Base-by-base conservation (phyloP, 2,113 vertebrate genomes). In the Accipiter cooperii region DNA sequence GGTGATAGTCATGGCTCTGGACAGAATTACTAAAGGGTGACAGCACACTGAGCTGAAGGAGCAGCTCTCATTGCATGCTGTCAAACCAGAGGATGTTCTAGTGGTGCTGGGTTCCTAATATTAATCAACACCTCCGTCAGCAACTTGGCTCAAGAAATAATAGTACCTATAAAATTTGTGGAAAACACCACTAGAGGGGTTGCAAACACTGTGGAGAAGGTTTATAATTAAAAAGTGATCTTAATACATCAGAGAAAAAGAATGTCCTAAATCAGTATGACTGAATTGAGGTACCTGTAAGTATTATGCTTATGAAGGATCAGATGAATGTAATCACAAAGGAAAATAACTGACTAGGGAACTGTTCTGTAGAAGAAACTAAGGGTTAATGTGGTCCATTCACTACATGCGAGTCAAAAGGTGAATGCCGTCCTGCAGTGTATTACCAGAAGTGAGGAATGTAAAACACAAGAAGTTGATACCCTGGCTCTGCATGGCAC, bases 11-110 rank as follows among this genome's bases (percentile, higher is more conserved):
- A 38, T 47, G 38, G 12, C 17, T 68, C 10, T 42, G 10, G 47
- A 46, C 24, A 91, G 84, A 92, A 55, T 58, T 82, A 31, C 34
- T 73, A 15, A 64, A 69, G 29, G 15, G 7, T 78, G 15, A n/a
- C 24, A 19, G 47, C 55, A 71, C 24, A 19, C 29, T 0, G 0
- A 82, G 81, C 40, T 80, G 71, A 66, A 75, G 24, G 40, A 69
- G 34, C 47, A 79, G 51, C 36, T 91, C 24, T 52, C 0, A 0
- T 7, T 47, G 34, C 33, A 63, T 2, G 1, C 10, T 79, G 20
- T 10, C 69, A 89, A 77, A 86, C 42, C 42, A 51, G 25, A 71
- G 40, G 29, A 55, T 46, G 52, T 16, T 60, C 40, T 46, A 54
- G 12, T 10, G 14, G 13, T 70, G 18, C 52, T 84, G 34, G 8